Evolutionary conservation across 1,140 invertebrate genomes (phyloP), one percentile per base, ranked within the genome.

Genomic region (Thaumatotibia leucotreta): DNA sequence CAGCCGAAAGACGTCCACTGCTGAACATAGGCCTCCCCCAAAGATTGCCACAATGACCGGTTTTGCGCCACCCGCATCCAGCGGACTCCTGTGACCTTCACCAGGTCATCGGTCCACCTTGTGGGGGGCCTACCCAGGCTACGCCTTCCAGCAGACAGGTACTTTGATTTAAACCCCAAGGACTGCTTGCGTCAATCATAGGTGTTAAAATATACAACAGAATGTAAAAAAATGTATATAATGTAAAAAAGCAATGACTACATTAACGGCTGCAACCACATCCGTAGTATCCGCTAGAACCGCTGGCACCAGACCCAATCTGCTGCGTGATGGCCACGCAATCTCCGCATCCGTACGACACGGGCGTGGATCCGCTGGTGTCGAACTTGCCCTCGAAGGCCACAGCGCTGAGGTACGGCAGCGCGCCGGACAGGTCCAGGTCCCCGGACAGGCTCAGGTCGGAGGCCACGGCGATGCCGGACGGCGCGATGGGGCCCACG

Each of bases 371-470:
- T 49, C 8, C 58, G 20, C 17, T 23, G 68, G 66, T 45, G 63
- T 65, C 27, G 17, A 33, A 35, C 8, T 20, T 8, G 32, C 61
- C 61, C n/a, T 62, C 61, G 32, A 62, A 32, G 5, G 61, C 17
- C 61, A 62, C 61, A 1, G 61, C 61, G 29, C 61, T 35, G 14
- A 62, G 17, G 31, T 32, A 62, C 61, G 61, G 61, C 6, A 62
- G 29, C 14, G 69, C 29, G 8, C 83, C 83, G 22, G 33, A 23
- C 0, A 85, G 76, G 6, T 65, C 35, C 0, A 85, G 8, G 10
- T 63, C 63, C 0, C 81, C 82, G 49, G 76, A 70, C 24, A 79
- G 78, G 0, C 52, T 65, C 9, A 81, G 81, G 39, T 83, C 75
- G 3, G 79, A 78, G n/a, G 69, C 52, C 0, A 83, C 65, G 9